phyloP scores from a whole-genome alignment of 2,888 invertebrate genomes.

The Drosophila picticornis region DNA sequence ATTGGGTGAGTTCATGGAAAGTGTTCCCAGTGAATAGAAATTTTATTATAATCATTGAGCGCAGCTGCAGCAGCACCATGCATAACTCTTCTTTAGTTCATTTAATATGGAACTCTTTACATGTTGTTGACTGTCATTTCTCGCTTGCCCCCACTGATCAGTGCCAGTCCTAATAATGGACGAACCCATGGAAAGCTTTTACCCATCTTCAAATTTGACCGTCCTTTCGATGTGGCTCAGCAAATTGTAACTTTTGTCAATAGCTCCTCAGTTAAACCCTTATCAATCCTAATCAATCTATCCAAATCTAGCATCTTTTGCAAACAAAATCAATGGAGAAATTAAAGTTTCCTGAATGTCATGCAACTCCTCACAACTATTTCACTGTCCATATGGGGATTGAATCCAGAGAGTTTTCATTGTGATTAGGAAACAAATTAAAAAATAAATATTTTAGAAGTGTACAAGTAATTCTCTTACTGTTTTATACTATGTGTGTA shows the following conservation, averaged over 20 bases:
- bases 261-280: neutral
- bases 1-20: conserved; percentile 85
- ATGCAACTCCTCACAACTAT: neutral
- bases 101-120: neutral
- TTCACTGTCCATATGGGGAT: neutral
- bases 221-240: neutral
- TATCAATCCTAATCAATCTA: neutral
- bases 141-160: no score
- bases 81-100: neutral
- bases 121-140: neutral
- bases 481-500: neutral
- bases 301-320: neutral
- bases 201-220: neutral
- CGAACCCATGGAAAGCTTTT: neutral
- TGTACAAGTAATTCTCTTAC: neutral
- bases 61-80: neutral
- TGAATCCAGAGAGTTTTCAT: neutral
- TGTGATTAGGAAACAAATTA: neutral
- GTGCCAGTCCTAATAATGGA: no score
- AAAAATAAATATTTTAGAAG: neutral
- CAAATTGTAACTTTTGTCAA: neutral
- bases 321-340: neutral
- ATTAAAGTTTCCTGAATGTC: neutral
- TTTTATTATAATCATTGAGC: neutral
- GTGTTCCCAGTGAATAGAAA: neutral